Evolutionary conservation across 2,113 vertebrate genomes (phyloP).

Genomic region (Pogonocichla stellata): DNA sequence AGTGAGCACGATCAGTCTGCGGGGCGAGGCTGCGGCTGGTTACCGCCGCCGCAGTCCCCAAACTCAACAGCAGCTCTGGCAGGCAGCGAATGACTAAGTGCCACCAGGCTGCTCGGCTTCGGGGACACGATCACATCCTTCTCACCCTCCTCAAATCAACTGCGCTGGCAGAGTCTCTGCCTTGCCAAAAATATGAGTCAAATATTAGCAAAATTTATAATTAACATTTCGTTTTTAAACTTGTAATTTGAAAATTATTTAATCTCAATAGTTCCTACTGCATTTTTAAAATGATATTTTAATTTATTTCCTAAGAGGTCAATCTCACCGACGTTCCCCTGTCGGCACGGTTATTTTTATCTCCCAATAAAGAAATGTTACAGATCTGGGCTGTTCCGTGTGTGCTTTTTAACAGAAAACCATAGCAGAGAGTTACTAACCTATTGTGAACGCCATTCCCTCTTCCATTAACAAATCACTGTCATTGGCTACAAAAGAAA

Average conservation of each 20-base stretch:
- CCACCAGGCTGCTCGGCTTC: constrained; percentile 31
- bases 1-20: neutral
- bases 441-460: constrained; percentile 84
- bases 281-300: neutral
- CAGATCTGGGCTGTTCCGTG: neutral
- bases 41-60: neutral
- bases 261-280: neutral
- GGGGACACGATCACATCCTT: neutral
- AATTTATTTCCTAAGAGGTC: neutral
- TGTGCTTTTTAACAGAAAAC: neutral
- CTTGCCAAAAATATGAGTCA: neutral
- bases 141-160: neutral
- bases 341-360: neutral
- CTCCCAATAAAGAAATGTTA: neutral
- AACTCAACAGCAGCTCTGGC: constrained; percentile 12
- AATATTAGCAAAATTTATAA: constrained; percentile 7
- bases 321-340: neutral
- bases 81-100: neutral
- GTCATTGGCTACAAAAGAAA: constrained; percentile 77
- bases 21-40: neutral
- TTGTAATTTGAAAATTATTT: neutral
- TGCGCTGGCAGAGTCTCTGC: neutral
- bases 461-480: constrained; percentile 77
- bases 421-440: constrained; percentile 63
- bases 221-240: neutral